Conservation (phyloP, 2,113 vertebrate species). For the Tricholaema leucomelas region DNA sequence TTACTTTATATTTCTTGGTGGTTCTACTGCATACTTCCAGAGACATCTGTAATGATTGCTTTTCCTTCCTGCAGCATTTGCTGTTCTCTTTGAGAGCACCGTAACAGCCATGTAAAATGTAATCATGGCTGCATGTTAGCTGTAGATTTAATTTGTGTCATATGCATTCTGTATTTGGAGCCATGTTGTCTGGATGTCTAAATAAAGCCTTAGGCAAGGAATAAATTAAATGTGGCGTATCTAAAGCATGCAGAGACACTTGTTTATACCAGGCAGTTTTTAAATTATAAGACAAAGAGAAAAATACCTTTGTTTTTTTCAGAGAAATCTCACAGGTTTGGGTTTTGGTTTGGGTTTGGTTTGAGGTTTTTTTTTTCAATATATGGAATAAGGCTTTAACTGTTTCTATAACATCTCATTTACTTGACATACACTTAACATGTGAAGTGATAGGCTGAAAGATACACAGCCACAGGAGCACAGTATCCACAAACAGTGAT, state of each 20-base stretch:
- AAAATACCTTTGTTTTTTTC: not conserved
- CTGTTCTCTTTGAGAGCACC: conserved; percentile 19
- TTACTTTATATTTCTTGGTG: not conserved
- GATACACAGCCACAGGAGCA: not conserved
- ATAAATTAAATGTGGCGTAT: not conserved
- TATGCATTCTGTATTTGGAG: not conserved
- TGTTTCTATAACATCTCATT: not conserved
- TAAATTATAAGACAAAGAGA: not conserved
- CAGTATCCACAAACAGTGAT: not conserved
- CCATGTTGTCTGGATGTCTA: not conserved
- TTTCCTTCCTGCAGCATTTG: not conserved
- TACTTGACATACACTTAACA: not conserved
- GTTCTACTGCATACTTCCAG: not conserved
- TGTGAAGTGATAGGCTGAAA: not conserved
- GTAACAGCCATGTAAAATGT: not conserved
- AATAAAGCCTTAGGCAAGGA: not conserved
- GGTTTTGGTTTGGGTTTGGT: not conserved
- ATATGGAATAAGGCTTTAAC: not conserved
- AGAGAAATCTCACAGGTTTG: not conserved
- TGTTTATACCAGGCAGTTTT: not conserved
- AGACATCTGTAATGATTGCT: not conserved
- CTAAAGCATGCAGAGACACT: not conserved
- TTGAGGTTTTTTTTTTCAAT: not conserved
- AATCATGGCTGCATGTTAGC: not conserved
- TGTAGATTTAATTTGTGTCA: not conserved